Conservation (phyloP, 2,113 vertebrate genomes). For the Melanerpes formicivorus region DNA sequence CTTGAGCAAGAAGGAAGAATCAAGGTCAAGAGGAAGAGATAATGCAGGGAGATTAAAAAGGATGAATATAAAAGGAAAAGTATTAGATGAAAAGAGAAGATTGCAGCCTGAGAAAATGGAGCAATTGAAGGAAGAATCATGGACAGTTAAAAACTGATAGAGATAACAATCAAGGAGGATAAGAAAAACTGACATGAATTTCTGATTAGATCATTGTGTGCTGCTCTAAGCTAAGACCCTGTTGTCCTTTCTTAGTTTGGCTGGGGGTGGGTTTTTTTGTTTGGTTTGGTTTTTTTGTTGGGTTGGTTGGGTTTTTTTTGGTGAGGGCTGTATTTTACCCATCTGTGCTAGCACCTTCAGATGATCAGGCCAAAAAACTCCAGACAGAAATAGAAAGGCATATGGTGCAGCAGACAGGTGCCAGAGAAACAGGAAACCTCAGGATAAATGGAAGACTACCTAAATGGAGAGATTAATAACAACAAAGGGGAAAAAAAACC, state of each 20-base stretch:
- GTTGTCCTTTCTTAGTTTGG: neutral
- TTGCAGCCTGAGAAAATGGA: neutral
- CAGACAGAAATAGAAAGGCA: neutral
- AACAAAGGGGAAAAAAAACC: too few species aligned
- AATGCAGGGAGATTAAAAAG: slow-evolving; percentile 22
- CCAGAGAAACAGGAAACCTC: neutral
- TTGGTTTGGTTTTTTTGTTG: too few species aligned
- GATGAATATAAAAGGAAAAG: neutral
- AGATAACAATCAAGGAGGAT: neutral
- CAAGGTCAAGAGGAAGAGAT: slow-evolving; percentile 13
- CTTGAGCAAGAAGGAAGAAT: neutral
- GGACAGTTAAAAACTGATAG: neutral
- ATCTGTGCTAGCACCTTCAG: neutral
- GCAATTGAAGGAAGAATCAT: neutral
- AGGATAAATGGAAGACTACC: neutral
- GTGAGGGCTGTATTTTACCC: neutral
- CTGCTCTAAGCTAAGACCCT: neutral
- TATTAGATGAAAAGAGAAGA: slow-evolving; percentile 2
- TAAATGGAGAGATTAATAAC: neutral
- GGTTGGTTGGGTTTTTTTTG: neutral
- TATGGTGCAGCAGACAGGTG: slow-evolving; percentile 2
- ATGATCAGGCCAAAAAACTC: neutral
- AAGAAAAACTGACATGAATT: neutral
- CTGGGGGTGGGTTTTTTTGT: neutral
- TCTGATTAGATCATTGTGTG: neutral